Conservation (phyloP, 2,888 invertebrate genomes). For the Ophonus ardosiacus region DNA sequence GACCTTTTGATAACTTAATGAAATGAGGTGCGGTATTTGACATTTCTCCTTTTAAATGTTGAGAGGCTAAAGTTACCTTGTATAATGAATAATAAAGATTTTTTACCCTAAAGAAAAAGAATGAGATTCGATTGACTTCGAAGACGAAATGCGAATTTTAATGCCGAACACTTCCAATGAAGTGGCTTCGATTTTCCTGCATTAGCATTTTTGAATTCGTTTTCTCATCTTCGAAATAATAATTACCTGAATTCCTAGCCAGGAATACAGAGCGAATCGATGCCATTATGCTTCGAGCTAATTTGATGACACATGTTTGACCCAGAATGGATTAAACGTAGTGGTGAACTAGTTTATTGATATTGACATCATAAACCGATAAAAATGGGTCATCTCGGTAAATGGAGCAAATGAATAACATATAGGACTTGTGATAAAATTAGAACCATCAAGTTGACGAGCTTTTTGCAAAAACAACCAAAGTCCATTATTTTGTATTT, state of each 20-base stretch:
- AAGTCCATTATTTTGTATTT: too few species aligned
- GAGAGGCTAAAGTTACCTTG: conserved; percentile 45
- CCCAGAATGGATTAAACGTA: not conserved
- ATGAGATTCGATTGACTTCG: conserved; percentile 37
- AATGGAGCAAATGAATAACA: too few species aligned
- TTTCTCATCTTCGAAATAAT: conserved; percentile 1
- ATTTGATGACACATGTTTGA: not conserved
- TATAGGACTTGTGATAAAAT: too few species aligned
- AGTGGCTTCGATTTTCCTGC: not conserved
- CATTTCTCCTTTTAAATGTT: conserved; percentile 55
- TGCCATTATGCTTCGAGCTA: not conserved
- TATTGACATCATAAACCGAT: too few species aligned
- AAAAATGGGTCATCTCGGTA: too few species aligned
- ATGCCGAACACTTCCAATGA: not conserved
- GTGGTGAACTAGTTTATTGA: too few species aligned
- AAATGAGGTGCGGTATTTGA: conserved; percentile 59
- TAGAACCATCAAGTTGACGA: too few species aligned
- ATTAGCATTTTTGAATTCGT: conserved; percentile 33
- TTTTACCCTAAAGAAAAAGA: conserved; percentile 24
- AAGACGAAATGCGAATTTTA: conserved; percentile 35
- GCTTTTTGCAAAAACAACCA: too few species aligned
- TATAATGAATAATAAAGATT: conserved; percentile 48
- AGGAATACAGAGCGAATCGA: not conserved
- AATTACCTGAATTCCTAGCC: not conserved
- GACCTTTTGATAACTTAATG: conserved; percentile 59